These are phyloP conservation scores for Troides aeacus DNA, from an alignment of 2,888 invertebrate species.

Conservation along the genomic window DNA sequence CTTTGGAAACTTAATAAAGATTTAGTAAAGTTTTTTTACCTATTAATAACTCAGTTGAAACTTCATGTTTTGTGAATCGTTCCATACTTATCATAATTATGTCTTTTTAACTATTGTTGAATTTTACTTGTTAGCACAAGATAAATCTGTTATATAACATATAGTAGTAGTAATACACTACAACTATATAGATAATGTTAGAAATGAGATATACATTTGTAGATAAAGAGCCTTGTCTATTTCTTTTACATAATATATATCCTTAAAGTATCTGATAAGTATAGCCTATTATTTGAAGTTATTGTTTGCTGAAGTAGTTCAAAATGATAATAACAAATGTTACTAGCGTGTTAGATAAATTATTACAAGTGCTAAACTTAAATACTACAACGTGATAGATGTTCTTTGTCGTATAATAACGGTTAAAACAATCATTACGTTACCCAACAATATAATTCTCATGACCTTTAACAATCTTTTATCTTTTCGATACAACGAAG, in stretches of 20 bases:
- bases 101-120: no score
- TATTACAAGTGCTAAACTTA: not conserved
- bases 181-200: no score
- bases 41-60: no score
- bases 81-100: no score
- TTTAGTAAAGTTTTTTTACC: no score
- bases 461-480: constrained; percentile 41
- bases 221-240: not conserved
- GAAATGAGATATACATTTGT: not conserved
- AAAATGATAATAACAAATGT: constrained; percentile 1
- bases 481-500: constrained; percentile 39
- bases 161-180: no score
- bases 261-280: constrained; percentile 10
- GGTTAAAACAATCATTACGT: constrained; percentile 29
- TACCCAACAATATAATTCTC: constrained; percentile 37
- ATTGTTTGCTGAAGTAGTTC: constrained; percentile 4
- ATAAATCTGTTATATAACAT: no score
- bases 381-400: not conserved
- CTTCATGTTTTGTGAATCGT: no score
- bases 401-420: constrained; percentile 14
- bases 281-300: constrained; percentile 11
- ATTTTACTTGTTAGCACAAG: no score
- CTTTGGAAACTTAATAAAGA: no score
- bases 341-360: not conserved
- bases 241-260: not conserved